phyloP scores from a whole-genome alignment of 2,888 invertebrate species.

The Platerodrilus igneus region DNA sequence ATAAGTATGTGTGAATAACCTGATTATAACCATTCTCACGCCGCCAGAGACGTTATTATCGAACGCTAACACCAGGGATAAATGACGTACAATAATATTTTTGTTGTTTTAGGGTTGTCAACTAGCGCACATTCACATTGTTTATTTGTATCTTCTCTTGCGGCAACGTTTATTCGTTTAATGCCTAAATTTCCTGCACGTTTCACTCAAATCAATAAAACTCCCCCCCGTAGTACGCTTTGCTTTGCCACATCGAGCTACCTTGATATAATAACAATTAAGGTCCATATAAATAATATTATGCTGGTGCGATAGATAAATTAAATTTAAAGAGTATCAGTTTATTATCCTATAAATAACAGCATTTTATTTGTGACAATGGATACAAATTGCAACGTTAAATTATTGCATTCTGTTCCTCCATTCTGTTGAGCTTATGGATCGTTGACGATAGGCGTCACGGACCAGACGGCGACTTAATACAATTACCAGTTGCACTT shows the following conservation, averaged over 20 bases:
- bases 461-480: constrained; percentile 44
- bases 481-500: constrained; percentile 44
- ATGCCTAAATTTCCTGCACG: too few relatives aligned
- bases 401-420: constrained; percentile 40
- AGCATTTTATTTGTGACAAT: constrained; percentile 37
- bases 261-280: too few relatives aligned
- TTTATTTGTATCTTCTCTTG: too few relatives aligned
- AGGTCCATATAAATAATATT: too few relatives aligned
- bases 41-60: constrained; percentile 20
- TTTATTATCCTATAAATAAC: too few relatives aligned
- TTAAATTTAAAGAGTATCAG: too few relatives aligned
- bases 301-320: too few relatives aligned
- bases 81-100: constrained; percentile 20
- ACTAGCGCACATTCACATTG: too few relatives aligned
- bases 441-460: constrained; percentile 36
- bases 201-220: too few relatives aligned
- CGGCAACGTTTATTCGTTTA: too few relatives aligned
- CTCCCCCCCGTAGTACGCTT: too few relatives aligned
- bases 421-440: constrained; percentile 33
- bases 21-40: constrained; percentile 21
- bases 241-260: too few relatives aligned
- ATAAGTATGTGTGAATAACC: constrained; percentile 26
- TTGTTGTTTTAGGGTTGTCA: constrained; percentile 23
- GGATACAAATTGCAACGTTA: constrained; percentile 40
- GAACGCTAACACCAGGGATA: constrained; percentile 16